Conservation (phyloP, 2,113 vertebrate species). For the Arenaria interpres region DNA sequence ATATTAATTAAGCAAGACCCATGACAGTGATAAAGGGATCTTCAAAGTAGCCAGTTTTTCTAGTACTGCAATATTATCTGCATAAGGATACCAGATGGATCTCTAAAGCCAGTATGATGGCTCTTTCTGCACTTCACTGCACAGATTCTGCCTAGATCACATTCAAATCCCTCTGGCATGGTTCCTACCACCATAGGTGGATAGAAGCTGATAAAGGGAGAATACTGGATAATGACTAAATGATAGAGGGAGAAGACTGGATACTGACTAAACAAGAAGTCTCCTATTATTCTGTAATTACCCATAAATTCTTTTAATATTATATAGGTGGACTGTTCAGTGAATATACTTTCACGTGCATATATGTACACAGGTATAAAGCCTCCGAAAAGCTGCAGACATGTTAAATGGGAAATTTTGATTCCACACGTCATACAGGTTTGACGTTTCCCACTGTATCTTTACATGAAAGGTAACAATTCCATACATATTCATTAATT, state of each 20-base stretch:
- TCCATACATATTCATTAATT: slow-evolving; percentile 55
- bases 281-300: not conserved
- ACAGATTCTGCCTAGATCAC: not conserved
- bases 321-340: not conserved
- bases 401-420: slow-evolving; percentile 5
- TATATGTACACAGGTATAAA: not conserved
- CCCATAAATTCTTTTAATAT: not conserved
- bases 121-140: not conserved
- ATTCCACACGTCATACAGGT: not conserved
- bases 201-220: not conserved
- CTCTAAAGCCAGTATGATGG: not conserved
- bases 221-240: not conserved
- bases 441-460: slow-evolving; percentile 40
- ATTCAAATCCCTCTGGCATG: not conserved
- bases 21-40: not conserved
- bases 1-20: not conserved
- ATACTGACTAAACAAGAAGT: not conserved
- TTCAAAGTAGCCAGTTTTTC: not conserved
- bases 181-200: not conserved
- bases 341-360: not conserved
- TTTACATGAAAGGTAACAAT: slow-evolving; percentile 35
- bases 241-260: not conserved
- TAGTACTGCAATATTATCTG: not conserved
- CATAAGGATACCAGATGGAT: slow-evolving; percentile 5
- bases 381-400: not conserved